Percentiles rank a stretch among this genome's conserved stretches.
These are phyloP conservation scores for Tricholauxania praeusta DNA, from an alignment of 2,888 invertebrate species.

Conservation along the genomic window DNA sequence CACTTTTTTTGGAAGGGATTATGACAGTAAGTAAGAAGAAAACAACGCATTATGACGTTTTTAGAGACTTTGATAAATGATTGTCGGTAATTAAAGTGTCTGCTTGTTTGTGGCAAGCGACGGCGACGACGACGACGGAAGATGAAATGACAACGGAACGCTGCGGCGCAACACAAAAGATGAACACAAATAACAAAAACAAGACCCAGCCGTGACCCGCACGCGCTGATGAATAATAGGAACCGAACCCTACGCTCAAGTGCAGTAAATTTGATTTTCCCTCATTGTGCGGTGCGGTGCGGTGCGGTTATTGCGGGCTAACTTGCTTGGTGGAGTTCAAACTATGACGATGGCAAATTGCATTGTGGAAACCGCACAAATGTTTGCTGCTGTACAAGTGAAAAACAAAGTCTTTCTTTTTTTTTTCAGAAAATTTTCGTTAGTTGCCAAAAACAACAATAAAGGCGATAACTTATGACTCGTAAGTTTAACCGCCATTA, in stretches of 20 bases:
- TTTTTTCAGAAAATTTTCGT: constrained; percentile 10
- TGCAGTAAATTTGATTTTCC: constrained; percentile 27
- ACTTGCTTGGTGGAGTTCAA: neutral
- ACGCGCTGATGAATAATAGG: neutral
- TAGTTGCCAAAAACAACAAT: constrained; percentile 5
- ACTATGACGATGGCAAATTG: no score
- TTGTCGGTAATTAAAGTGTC: constrained; percentile 52
- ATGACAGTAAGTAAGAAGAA: constrained; percentile 22
- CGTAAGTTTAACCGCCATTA: constrained; percentile 45
- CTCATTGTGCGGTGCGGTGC: neutral
- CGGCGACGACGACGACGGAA: neutral
- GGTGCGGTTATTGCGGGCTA: neutral
- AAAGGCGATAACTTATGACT: constrained; percentile 45
- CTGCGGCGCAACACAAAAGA: neutral
- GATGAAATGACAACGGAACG: constrained; percentile 5
- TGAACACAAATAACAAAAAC: no score
- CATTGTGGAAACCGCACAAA: neutral
- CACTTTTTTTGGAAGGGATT: constrained; percentile 39
- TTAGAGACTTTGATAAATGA: constrained; percentile 49
- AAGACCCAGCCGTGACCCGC: neutral
- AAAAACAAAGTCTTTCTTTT: constrained; percentile 2
- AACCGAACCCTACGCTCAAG: neutral
- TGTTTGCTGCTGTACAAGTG: neutral
- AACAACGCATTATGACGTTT: constrained; percentile 25
- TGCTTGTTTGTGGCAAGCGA: constrained; percentile 31